Evolutionary conservation across 2,113 vertebrate genomes (phyloP).

Genomic region (Tachuris rubrigastra): DNA sequence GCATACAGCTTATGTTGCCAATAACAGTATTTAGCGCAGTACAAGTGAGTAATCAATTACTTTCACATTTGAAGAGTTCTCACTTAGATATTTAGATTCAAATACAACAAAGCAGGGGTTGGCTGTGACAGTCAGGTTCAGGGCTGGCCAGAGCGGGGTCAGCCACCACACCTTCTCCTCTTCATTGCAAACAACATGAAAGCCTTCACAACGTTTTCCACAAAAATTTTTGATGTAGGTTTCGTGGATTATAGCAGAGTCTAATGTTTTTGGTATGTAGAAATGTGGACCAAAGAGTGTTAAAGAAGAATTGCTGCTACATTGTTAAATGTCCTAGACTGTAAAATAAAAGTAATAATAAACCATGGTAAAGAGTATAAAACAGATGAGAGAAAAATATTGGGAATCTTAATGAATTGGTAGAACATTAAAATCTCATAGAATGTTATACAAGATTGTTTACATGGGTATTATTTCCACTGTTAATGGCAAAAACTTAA

Average conservation of each 20-base stretch:
- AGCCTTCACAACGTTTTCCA: not conserved
- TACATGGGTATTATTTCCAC: not conserved
- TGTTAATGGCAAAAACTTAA: conserved; percentile 10
- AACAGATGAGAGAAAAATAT: not conserved
- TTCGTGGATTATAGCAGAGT: not conserved
- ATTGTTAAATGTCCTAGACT: not conserved
- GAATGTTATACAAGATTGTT: not conserved
- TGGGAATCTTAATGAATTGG: not conserved
- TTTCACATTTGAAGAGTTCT: not conserved
- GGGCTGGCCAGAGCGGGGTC: not conserved
- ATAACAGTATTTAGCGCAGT: not conserved
- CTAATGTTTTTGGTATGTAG: not conserved
- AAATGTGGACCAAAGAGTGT: not conserved
- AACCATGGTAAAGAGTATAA: not conserved
- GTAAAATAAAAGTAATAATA: not conserved
- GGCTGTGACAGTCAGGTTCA: not conserved
- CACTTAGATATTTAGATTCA: not conserved
- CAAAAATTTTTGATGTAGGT: not conserved
- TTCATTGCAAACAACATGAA: not conserved
- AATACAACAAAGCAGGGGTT: not conserved
- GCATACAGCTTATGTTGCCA: not conserved
- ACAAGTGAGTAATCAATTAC: not conserved
- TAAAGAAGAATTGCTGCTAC: not conserved
- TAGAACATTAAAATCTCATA: not conserved
- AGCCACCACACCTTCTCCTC: not conserved